Evolutionary conservation across 2,113 vertebrate genomes (phyloP).

Genomic region (Hiodon tergisus): DNA sequence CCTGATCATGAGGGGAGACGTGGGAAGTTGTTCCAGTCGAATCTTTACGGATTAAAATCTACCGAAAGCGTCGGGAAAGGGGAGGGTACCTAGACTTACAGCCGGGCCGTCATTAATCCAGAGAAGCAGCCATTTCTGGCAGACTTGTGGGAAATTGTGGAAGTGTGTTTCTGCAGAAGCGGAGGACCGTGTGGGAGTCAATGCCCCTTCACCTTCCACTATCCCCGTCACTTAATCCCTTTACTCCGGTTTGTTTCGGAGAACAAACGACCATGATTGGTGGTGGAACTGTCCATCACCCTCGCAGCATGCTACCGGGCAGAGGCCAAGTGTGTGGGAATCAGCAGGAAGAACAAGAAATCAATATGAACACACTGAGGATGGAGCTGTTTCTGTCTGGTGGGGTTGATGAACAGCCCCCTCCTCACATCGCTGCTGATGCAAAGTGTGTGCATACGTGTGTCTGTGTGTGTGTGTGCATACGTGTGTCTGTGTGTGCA

Average conservation of each 20-base stretch:
- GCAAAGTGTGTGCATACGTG: background rate
- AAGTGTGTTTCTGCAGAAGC: too few species aligned
- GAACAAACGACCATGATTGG: background rate
- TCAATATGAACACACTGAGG: constrained; percentile 48
- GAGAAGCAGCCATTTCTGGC: too few species aligned
- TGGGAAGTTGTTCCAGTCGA: background rate
- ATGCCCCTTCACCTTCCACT: too few species aligned
- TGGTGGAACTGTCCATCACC: constrained; percentile 22
- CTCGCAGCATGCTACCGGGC: constrained; percentile 9
- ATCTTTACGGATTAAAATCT: background rate
- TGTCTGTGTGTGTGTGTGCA: background rate
- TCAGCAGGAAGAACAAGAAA: constrained; percentile 50
- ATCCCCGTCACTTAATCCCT: too few species aligned
- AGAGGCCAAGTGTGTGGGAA: constrained; percentile 41
- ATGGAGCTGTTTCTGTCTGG: constrained; percentile 43
- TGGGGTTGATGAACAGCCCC: background rate
- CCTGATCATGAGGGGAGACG: background rate
- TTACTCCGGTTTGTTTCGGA: background rate
- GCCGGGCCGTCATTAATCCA: too few species aligned
- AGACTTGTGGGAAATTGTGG: too few species aligned
- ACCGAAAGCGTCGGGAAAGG: background rate
- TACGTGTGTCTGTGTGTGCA: background rate
- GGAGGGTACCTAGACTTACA: background rate
- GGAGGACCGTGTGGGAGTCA: too few species aligned
- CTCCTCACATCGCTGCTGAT: background rate